Evolutionary conservation across 2,888 invertebrate genomes (phyloP), one percentile per base, ranked within the genome.

Genomic region (Neoitamus cyanurus): DNA sequence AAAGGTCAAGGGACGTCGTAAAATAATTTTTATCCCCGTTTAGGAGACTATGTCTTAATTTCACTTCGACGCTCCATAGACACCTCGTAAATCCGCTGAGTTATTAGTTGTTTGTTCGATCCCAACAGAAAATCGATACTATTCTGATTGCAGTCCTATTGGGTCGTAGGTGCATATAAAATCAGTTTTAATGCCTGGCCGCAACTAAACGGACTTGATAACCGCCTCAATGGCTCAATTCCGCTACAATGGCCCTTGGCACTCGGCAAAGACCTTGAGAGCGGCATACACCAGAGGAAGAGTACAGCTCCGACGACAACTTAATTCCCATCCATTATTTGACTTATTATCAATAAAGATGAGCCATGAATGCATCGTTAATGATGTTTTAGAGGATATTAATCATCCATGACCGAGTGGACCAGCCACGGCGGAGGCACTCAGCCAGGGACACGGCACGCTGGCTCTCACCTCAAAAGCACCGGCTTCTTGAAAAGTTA

Each of bases 261-360:
- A 20, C 5, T 58, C 9, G 25, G 58, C 3, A 1, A 58, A 15
- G 58, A 15, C 58, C 58, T 58, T 58, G 20, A 20, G 42, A 25
- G 25, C 58, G 58, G 58, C 58, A 58, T 15, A 9, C 6, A 58
- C 58, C 25, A 58, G 58, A 58, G 58, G 25, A 58, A 6, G 58
- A 58, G 20, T 73, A 42, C 75, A 34, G 36, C 73, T 42, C 28
- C n/a, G 75, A 25, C 42, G 75, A 75, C 75, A 75, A 75, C 75
- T 75, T 75, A 75, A 75, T 75, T 75, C 28, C 42, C 7, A 6
- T 6, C 78, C 28, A 78, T 48, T 78, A 78, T 78, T 78, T 78
- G 78, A 78, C 78, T 78, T 78, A 78, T 48, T 78, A 78, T 78
- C 78, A 78, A 78, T 78, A 78, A 78, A 78, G 30, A 48, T 25